These are phyloP conservation scores for Knipowitschia caucasica DNA, from an alignment of 2,797 vertebrate genomes.

Conservation along the genomic window DNA sequence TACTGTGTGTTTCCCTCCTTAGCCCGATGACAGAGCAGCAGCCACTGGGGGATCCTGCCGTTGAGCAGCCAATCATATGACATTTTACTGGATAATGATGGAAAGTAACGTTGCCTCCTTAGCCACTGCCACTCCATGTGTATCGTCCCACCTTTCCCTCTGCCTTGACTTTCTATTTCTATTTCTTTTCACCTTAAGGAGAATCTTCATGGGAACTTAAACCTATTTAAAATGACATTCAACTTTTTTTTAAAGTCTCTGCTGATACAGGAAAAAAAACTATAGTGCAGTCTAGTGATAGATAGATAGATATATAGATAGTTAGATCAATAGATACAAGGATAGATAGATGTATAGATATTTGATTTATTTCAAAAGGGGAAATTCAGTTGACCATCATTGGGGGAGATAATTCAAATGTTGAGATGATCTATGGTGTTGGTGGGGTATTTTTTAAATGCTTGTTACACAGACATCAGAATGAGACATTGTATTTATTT, in stretches of 20 bases:
- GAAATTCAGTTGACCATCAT: too few relatives aligned
- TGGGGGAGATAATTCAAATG: too few relatives aligned
- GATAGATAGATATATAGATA: too few relatives aligned
- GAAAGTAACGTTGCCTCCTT: constrained; percentile 69
- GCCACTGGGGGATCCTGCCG: constrained; percentile 82
- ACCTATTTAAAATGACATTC: background rate
- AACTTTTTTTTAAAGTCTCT: background rate
- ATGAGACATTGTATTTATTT: too few relatives aligned
- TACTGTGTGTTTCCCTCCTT: constrained; percentile 78
- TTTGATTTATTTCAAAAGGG: too few relatives aligned
- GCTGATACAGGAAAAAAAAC: constrained; percentile 2
- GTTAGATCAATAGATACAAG: too few relatives aligned
- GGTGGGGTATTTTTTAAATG: too few relatives aligned
- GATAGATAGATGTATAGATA: too few relatives aligned
- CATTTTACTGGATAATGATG: constrained; percentile 86
- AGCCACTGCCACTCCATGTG: constrained; percentile 24
- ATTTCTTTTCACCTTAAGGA: background rate
- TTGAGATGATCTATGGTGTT: too few relatives aligned
- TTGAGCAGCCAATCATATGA: constrained; percentile 80
- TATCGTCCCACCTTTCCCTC: constrained; percentile 5
- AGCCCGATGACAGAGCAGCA: constrained; percentile 75
- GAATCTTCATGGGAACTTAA: constrained; percentile 14
- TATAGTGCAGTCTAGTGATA: background rate
- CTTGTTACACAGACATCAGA: too few relatives aligned
- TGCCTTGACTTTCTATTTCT: constrained; percentile 10